phyloP scores from a whole-genome alignment of 1,140 invertebrate genomes.

The Ceratosolen fusciceps region DNA sequence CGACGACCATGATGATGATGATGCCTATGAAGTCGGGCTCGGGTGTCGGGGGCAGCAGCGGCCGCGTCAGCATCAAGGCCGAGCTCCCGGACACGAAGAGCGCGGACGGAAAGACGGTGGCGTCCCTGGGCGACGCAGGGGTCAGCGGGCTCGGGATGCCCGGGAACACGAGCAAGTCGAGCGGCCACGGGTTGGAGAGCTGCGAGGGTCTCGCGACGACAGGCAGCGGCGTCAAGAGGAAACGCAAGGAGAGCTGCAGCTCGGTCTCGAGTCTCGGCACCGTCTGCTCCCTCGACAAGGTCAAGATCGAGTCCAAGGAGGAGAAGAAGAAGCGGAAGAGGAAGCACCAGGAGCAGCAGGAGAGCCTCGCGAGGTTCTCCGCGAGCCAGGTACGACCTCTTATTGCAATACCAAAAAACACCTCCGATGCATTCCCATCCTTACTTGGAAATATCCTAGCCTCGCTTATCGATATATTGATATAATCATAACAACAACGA shows the following conservation, averaged over 20 bases:
- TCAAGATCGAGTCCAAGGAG: constrained; percentile 62
- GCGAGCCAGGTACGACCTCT: constrained; percentile 62
- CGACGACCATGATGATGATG: too few species aligned
- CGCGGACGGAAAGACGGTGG: constrained; percentile 39
- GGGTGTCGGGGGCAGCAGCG: constrained; percentile 44
- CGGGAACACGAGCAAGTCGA: constrained; percentile 42
- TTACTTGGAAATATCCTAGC: too few species aligned
- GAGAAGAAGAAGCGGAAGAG: constrained; percentile 64
- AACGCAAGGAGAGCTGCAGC: constrained; percentile 72
- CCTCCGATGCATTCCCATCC: too few species aligned
- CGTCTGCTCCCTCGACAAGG: constrained; percentile 62
- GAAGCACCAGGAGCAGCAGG: constrained; percentile 60
- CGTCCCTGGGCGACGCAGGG: constrained; percentile 34
- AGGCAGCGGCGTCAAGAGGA: constrained; percentile 63
- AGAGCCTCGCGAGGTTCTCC: constrained; percentile 56
- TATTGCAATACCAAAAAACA: too few species aligned
- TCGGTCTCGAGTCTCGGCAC: constrained; percentile 68
- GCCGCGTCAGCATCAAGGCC: constrained; percentile 47
- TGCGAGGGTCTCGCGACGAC: constrained; percentile 43
- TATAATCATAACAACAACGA: too few species aligned
- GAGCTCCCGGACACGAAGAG: constrained; percentile 50
- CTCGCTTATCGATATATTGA: too few species aligned
- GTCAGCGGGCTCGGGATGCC: not conserved
- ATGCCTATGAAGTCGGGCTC: too few species aligned
- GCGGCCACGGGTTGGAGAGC: constrained; percentile 28